phyloP scores from a whole-genome alignment of 2,888 invertebrate genomes.

The Oscheius sp. region DNA sequence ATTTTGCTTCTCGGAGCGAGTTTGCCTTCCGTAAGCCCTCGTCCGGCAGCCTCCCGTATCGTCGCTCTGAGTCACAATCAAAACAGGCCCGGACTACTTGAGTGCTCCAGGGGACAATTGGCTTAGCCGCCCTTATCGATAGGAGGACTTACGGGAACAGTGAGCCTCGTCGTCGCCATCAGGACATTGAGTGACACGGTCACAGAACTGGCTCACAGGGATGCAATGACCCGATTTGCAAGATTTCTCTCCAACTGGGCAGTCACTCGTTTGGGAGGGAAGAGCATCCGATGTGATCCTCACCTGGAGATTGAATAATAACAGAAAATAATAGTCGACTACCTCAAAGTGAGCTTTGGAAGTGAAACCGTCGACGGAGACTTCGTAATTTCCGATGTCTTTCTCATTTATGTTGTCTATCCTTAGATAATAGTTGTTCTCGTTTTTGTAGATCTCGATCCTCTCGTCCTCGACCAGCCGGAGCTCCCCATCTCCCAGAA shows the following conservation, averaged over 20 bases:
- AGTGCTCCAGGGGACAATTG: conserved; percentile 24
- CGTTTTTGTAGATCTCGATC: conserved; percentile 49
- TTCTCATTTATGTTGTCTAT: conserved; percentile 47
- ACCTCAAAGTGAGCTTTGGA: conserved; percentile 57
- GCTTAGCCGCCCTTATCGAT: conserved; percentile 2
- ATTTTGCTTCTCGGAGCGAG: not conserved
- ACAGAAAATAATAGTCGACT: too few species aligned
- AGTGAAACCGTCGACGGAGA: conserved; percentile 57
- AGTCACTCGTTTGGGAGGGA: conserved; percentile 48
- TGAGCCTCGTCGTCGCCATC: conserved; percentile 63
- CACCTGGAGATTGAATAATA: conserved; percentile 42
- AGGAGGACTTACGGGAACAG: conserved; percentile 50
- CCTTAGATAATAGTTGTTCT: conserved; percentile 54
- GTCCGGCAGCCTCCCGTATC: conserved; percentile 2
- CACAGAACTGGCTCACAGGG: conserved; percentile 60
- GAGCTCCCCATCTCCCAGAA: conserved; percentile 37
- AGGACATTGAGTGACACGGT: conserved; percentile 61
- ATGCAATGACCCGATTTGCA: conserved; percentile 66
- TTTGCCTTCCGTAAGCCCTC: conserved; percentile 20
- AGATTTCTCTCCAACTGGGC: conserved; percentile 60
- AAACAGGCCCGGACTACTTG: conserved; percentile 20
- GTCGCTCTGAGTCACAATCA: conserved; percentile 28
- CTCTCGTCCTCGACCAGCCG: conserved; percentile 44
- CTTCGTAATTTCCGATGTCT: conserved; percentile 58
- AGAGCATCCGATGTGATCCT: conserved; percentile 50